These are phyloP conservation scores for Ispidina picta DNA, from an alignment of 2,797 vertebrate genomes.

Conservation along the genomic window DNA sequence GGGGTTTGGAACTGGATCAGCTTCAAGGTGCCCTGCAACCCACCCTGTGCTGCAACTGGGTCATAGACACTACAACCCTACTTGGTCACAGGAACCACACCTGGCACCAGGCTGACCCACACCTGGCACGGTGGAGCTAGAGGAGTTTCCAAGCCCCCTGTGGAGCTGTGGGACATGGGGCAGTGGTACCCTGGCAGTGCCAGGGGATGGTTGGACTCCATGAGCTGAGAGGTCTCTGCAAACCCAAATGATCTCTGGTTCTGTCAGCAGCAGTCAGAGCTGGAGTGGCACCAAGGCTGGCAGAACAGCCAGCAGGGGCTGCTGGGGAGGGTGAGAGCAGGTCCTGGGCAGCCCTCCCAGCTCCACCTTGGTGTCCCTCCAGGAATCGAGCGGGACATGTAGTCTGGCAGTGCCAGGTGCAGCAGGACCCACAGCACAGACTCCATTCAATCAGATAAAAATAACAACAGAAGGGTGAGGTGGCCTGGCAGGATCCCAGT, in stretches of 20 bases:
- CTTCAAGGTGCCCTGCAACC: not conserved
- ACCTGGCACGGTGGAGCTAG: fast-evolving
- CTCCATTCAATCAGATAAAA: constrained; percentile 11
- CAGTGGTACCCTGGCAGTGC: not conserved
- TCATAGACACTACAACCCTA: too few species aligned
- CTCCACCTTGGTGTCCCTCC: not conserved
- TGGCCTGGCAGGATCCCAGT: not conserved
- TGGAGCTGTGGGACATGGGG: not conserved
- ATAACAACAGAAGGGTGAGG: not conserved
- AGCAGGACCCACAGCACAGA: not conserved
- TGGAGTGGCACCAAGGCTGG: not conserved
- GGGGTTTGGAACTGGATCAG: too few species aligned
- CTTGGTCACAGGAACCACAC: fast-evolving
- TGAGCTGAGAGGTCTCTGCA: not conserved
- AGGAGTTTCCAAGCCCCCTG: not conserved
- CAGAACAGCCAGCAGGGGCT: not conserved
- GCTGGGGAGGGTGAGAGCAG: fast-evolving
- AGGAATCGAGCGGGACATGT: not conserved
- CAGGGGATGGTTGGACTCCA: not conserved
- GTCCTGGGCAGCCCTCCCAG: not conserved
- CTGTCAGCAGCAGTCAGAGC: not conserved
- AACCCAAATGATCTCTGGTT: not conserved
- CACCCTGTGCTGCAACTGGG: not conserved
- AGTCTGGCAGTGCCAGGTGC: not conserved
- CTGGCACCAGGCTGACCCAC: too few species aligned